phyloP scores from a whole-genome alignment of 2,888 invertebrate species.

The Eupithecia subumbrata region DNA sequence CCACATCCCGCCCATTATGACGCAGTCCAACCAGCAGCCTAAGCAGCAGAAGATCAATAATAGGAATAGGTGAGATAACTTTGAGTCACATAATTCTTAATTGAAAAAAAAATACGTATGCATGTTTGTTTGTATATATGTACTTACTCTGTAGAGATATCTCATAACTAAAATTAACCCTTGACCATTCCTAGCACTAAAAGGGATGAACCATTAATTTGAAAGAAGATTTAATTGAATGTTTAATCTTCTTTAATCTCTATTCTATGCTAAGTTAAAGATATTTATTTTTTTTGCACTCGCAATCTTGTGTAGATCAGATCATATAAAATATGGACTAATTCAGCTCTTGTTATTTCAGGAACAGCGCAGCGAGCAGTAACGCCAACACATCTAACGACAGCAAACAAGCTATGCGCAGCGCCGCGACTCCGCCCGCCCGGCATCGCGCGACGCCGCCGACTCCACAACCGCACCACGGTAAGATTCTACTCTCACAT shows the following conservation, averaged over 20 bases:
- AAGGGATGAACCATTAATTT: neutral
- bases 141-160: neutral
- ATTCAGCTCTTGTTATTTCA: conserved; percentile 26
- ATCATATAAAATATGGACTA: too few species aligned
- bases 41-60: conserved; percentile 81
- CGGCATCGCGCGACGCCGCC: conserved; percentile 75
- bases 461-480: conserved; percentile 62
- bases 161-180: neutral
- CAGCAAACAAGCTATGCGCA: conserved; percentile 55
- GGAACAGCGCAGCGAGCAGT: conserved; percentile 49
- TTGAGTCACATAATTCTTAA: neutral
- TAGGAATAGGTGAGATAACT: conserved; percentile 70
- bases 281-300: too few species aligned
- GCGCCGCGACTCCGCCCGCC: conserved; percentile 70
- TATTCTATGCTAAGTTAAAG: too few species aligned
- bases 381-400: conserved; percentile 49
- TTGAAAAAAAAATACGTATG: neutral
- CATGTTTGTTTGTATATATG: too few species aligned
- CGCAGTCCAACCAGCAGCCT: conserved; percentile 77
- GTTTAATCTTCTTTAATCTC: too few species aligned
- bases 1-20: conserved; percentile 80
- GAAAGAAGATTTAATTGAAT: too few species aligned
- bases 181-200: neutral
- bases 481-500: conserved; percentile 37
- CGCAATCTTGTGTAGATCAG: too few species aligned